Base-by-base conservation (phyloP, 92 coral and sea anemone species). In the Meandrina meandrites region DNA sequence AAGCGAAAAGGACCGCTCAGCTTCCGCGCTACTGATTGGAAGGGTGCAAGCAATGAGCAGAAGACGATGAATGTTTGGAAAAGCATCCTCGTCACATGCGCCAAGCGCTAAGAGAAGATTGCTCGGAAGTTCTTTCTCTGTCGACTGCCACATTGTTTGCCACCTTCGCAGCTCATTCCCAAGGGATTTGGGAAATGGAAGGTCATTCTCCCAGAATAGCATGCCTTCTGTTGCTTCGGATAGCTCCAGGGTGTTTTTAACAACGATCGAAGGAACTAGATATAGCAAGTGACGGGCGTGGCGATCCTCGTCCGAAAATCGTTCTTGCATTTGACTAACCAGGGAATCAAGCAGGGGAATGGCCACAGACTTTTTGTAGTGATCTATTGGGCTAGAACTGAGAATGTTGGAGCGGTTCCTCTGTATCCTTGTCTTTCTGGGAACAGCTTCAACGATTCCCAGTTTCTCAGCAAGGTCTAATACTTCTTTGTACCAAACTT, bases 351-450 rank as follows among this genome's bases (percentile, higher is more conserved):
- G 85, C 66, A 87, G 86, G 64, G 87, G 89, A 79, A 87, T 88
- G 71, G 93, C 93, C 71, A 87, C 78, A 77, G 88, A 53, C 79
- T 74, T 87, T 79, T 91, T 91, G 47, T 72, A 83, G 64, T 83
- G 75, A 69, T 87, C 91, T 57, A 76, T 84, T 56, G 91, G 81
- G 78, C 81, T 91, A 32, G 86, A 56, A 47, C 85, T 86, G 82
- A 90, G 88, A 53, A 50, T 87, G 86, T 86, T 86, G 50, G 71
- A 67, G 75, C 90, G 82, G 47, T 86, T 73, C 80, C 88, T 89
- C 81, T 89, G 92, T 76, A 85, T 28, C 83, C 80, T 79, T 62
- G 89, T 85, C 88, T 85, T 90, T 24, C 92, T 84, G 68, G 86
- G 89, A 28, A 79, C 35, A 28, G 85, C 80, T 78, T 89, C 89